phyloP scores from a whole-genome alignment of 2,888 invertebrate genomes.

The Cataglyphis altisquamis region DNA sequence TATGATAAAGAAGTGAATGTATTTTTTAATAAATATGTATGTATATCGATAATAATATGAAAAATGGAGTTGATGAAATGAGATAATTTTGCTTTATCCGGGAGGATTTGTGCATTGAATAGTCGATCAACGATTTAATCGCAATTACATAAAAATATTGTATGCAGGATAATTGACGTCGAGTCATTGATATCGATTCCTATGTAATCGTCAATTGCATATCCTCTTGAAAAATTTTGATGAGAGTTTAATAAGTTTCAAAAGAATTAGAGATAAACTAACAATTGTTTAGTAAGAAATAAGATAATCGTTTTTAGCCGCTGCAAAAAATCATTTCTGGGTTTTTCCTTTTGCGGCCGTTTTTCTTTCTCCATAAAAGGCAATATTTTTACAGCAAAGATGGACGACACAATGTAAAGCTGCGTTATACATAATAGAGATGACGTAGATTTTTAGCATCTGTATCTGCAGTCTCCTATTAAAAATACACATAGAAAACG shows the following conservation, averaged over 20 bases:
- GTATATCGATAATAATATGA: conserved; percentile 18
- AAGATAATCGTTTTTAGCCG: conserved; percentile 16
- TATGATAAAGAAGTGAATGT: conserved; percentile 1
- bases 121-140: conserved; percentile 8
- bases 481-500: conserved; percentile 5
- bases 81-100: background rate
- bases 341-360: background rate
- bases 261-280: conserved; percentile 9
- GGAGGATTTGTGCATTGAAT: conserved; percentile 29
- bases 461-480: background rate
- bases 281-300: background rate
- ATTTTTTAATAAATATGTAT: conserved; percentile 1
- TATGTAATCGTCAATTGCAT: conserved; percentile 6
- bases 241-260: background rate
- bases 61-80: conserved; percentile 19
- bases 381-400: conserved; percentile 52
- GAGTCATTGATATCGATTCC: background rate
- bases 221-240: background rate
- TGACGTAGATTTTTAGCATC: background rate
- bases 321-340: conserved; percentile 2
- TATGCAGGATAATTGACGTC: conserved; percentile 3
- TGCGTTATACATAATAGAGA: conserved; percentile 23
- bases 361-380: conserved; percentile 23
- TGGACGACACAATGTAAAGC: conserved; percentile 50
- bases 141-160: conserved; percentile 1